Percentiles rank a stretch among this genome's conserved stretches.
Conservation (phyloP, 2,797 vertebrate genomes). For the Eulemur rubriventer region DNA sequence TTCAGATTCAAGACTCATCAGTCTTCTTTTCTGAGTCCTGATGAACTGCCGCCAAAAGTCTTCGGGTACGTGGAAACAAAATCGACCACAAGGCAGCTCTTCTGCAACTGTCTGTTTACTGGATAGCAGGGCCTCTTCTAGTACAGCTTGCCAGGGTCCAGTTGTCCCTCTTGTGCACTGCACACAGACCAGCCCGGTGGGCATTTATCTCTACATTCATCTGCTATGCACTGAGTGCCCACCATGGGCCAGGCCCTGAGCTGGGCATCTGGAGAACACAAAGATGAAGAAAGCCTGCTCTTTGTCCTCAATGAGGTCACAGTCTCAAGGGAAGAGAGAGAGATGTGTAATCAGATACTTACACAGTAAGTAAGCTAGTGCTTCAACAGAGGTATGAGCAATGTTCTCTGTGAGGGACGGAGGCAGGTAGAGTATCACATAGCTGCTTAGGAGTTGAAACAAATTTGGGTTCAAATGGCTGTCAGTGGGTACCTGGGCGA, state of each 20-base stretch:
- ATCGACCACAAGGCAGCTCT: background rate
- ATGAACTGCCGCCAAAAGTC: background rate
- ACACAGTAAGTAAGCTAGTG: no score
- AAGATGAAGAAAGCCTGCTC: rapidly evolving
- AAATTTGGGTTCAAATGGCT: background rate
- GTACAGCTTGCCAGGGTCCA: background rate
- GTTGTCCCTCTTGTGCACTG: background rate
- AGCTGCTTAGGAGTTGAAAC: background rate
- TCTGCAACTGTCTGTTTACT: background rate
- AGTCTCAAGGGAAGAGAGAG: background rate
- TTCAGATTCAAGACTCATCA: background rate
- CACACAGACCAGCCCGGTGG: background rate
- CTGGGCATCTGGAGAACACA: background rate
- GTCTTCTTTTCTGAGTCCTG: background rate
- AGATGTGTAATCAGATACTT: background rate
- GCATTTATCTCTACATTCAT: background rate
- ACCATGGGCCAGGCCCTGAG: background rate
- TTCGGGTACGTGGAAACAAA: background rate
- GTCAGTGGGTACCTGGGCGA: background rate
- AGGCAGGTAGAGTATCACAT: background rate
- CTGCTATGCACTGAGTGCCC: no score
- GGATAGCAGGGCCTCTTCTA: background rate
- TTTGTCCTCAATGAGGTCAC: background rate
- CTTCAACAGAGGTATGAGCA: background rate
- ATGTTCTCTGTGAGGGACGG: background rate